These are phyloP conservation scores for Nephrotoma flavescens DNA, from an alignment of 2,888 invertebrate species.

Conservation along the genomic window DNA sequence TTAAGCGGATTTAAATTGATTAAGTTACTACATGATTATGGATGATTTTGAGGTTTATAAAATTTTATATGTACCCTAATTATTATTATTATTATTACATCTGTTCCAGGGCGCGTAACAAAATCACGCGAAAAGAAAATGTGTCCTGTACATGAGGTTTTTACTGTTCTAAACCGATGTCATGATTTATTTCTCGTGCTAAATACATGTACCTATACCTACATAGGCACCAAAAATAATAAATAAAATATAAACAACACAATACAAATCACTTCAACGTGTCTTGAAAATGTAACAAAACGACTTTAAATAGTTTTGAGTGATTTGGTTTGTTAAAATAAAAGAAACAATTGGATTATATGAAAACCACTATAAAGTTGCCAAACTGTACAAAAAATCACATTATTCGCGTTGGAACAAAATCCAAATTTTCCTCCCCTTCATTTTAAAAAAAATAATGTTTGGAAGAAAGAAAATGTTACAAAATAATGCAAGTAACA, in stretches of 20 bases:
- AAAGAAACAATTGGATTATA: neutral
- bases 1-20: neutral
- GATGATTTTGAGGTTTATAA: neutral
- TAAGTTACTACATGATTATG: neutral
- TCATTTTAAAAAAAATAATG: neutral
- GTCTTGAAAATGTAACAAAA: neutral
- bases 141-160: neutral
- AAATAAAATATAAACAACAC: neutral
- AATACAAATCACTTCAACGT: neutral
- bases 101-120: neutral
- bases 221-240: neutral
- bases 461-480: neutral
- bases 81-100: neutral
- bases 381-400: neutral
- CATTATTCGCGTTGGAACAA: neutral
- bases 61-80: neutral
- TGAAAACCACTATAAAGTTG: neutral
- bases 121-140: neutral
- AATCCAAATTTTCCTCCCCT: neutral
- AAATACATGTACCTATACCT: neutral
- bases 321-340: neutral
- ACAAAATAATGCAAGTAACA: neutral
- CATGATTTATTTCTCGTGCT: neutral
- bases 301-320: neutral
- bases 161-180: neutral